Base-by-base conservation (phyloP, 2,888 invertebrate species). In the Drosophila rellima region DNA sequence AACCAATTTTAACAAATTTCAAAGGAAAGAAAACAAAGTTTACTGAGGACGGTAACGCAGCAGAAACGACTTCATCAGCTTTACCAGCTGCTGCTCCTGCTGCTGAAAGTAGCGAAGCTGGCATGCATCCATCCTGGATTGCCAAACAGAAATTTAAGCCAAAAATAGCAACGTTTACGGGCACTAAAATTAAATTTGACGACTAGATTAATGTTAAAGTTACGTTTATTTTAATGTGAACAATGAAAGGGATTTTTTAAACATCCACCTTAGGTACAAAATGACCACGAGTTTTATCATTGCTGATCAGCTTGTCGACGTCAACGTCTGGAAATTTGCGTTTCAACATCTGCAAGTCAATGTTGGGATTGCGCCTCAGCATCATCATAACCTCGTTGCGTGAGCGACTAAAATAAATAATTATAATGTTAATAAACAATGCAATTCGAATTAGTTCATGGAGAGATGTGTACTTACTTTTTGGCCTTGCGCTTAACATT, bases 271-370 rank as follows among this genome's bases (percentile, higher is more conserved):
- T 91, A 11, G 94, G 94, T 51, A 94, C 87, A 91, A 79, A 95
- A 91, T 96, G 95, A 13, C 96, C 95, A 78, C 94, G 93, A 11
- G 94, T 92, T 91, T 94, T 95, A 75, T 94, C 94, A 48, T 92
- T 91, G 5, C 90, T 91, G 80, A 94, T 94, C 1, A 95, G 94
- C 91, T 94, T 95, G 67, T 96, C 95, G 52, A 97, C 93, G 91
- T 97, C 94, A 5, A 97, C 95, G 89, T 95, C 92, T 4, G 98
- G 97, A 92, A 95, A 98, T 86, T 96, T 94, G 67, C 94, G 93
- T 90, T 95, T 94, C 20, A 98, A 88, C 57, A 95, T 93, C 64
- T 95, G 95, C 90, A 95, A 91, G 89, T 96, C 96, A 91, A 96
- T 92, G 89, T 97, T 94, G 1, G 97, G 97, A 92, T 96, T 97